A percentile compares a stretch with the other conserved stretches of the same genome.
Evolutionary conservation across 2,797 vertebrate genomes (phyloP).

Genomic region (Hipposideros larvatus): DNA sequence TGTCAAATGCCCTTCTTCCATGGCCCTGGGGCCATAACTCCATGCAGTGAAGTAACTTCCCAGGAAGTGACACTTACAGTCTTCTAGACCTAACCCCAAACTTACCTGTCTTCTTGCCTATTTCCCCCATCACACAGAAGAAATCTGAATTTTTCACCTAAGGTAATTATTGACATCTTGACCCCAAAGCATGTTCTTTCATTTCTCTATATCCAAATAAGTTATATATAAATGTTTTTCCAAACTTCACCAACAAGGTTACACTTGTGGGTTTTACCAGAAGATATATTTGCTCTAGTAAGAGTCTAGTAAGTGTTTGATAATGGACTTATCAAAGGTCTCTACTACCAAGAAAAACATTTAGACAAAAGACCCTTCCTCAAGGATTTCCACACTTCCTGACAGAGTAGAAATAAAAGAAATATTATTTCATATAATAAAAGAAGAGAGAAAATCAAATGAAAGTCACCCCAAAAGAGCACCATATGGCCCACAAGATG

Average conservation of each 20-base stretch:
- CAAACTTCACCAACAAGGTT: background rate
- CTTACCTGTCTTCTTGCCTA: background rate
- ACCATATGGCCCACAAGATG: slow-evolving; percentile 53
- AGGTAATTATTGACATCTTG: background rate
- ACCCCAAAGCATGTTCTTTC: background rate
- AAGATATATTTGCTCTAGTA: background rate
- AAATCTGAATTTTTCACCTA: slow-evolving; percentile 20
- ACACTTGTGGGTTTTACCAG: background rate
- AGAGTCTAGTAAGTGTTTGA: background rate
- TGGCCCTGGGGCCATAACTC: background rate
- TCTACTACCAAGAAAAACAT: background rate
- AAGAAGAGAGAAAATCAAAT: slow-evolving; percentile 69
- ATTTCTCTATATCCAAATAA: slow-evolving; percentile 25
- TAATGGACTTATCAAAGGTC: background rate
- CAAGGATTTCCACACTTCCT: slow-evolving; percentile 28
- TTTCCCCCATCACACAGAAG: background rate
- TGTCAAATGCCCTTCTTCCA: background rate
- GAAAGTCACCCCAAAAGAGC: slow-evolving; percentile 65
- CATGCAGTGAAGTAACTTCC: background rate
- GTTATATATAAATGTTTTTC: background rate
- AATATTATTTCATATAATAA: slow-evolving; percentile 29
- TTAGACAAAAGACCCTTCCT: slow-evolving; percentile 37
- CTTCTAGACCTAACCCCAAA: background rate
- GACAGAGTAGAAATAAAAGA: slow-evolving; percentile 56
- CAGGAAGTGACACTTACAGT: background rate